Evolutionary conservation across 2,888 invertebrate genomes (phyloP).

Genomic region (Drosophila fulvimacula): DNA sequence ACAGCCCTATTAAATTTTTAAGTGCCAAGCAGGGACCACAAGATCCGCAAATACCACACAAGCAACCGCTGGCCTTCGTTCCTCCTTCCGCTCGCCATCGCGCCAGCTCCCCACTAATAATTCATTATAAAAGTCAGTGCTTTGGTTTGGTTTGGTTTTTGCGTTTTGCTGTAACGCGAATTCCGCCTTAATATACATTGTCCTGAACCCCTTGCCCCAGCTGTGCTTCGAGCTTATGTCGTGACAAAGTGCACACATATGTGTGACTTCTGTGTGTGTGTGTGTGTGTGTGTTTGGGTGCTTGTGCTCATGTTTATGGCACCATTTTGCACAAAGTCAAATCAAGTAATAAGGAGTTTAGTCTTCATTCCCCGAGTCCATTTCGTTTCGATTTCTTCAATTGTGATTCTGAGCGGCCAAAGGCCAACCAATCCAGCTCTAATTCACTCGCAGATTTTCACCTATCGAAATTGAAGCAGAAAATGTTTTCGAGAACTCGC

Average conservation of each 20-base stretch:
- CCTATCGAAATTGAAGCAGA: slow-evolving; percentile 10
- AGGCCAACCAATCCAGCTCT: background rate
- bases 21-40: slow-evolving; percentile 73
- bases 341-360: slow-evolving; percentile 54
- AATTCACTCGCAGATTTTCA: background rate
- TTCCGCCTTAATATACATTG: slow-evolving; percentile 48
- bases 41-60: slow-evolving; percentile 76
- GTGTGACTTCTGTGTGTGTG: slow-evolving; percentile 38
- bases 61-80: slow-evolving; percentile 58
- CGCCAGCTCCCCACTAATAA: slow-evolving; percentile 66
- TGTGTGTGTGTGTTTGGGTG: slow-evolving; percentile 34
- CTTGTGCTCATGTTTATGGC: slow-evolving; percentile 72
- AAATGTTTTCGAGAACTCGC: slow-evolving; percentile 38
- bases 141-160: slow-evolving; percentile 81
- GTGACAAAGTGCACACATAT: slow-evolving; percentile 81
- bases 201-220: background rate
- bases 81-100: slow-evolving; percentile 5
- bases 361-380: slow-evolving; percentile 14
- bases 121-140: slow-evolving; percentile 80
- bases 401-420: background rate
- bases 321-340: slow-evolving; percentile 72
- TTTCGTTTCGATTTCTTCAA: slow-evolving; percentile 30
- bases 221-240: slow-evolving; percentile 69
- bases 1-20: slow-evolving; percentile 77
- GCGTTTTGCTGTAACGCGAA: slow-evolving; percentile 76